Percentiles rank a stretch among this genome's conserved stretches.
Evolutionary conservation across 2,888 invertebrate genomes (phyloP).

Genomic region (Phymatocera aterrima): DNA sequence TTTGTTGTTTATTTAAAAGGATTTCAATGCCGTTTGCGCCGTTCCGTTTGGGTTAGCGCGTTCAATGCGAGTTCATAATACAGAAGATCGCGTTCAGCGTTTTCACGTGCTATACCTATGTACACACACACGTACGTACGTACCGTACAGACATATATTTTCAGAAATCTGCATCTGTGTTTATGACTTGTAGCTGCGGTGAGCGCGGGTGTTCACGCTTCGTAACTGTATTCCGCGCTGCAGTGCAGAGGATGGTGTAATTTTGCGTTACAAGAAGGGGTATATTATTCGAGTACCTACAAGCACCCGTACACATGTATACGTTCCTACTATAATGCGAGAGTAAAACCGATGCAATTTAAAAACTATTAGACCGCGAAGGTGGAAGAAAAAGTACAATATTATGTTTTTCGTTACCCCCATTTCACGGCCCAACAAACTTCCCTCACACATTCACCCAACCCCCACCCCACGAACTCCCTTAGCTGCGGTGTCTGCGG

Average conservation of each 20-base stretch:
- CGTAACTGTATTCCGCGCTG: no score
- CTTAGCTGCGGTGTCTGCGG: constrained; percentile 55
- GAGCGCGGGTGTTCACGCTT: no score
- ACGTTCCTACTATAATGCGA: no score
- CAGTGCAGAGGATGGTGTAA: background rate
- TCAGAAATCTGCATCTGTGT: no score
- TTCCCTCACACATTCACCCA: constrained; percentile 26
- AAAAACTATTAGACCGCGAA: constrained; percentile 54
- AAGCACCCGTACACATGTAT: no score
- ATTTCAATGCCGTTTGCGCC: background rate
- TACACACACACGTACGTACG: no score
- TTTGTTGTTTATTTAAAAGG: background rate
- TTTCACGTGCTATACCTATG: background rate
- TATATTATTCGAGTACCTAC: no score
- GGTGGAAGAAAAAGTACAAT: constrained; percentile 59
- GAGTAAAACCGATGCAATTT: constrained; percentile 50
- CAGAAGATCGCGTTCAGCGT: background rate
- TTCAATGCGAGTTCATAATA: background rate
- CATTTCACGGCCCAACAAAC: constrained; percentile 15
- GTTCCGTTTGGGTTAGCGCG: background rate
- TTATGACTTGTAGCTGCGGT: no score
- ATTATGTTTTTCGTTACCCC: constrained; percentile 51
- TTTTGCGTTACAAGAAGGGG: no score
- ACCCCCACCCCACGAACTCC: constrained; percentile 40
- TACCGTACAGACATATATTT: no score